Percentiles rank a stretch among this genome's conserved stretches.
Conservation (phyloP, 2,797 vertebrate genomes). For the Falco rusticolus region DNA sequence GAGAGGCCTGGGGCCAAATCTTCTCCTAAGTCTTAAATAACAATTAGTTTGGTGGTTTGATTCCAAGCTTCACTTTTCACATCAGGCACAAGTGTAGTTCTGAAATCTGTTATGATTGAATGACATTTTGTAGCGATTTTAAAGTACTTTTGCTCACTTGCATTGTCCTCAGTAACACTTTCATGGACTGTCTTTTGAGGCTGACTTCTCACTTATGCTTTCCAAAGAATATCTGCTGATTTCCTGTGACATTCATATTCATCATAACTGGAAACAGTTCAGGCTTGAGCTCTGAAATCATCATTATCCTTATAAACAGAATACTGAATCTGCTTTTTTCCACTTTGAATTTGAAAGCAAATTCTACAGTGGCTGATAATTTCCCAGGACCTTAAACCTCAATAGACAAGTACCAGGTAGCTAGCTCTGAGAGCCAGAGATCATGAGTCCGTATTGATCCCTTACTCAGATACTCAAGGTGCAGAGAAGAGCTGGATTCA, state of each 20-base stretch:
- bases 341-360: not conserved
- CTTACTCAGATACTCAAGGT: not conserved
- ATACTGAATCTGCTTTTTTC: not conserved
- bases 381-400: not conserved
- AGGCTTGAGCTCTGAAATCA: constrained; percentile 3
- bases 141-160: not conserved
- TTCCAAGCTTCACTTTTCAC: not conserved
- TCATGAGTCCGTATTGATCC: not conserved
- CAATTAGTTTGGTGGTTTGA: not conserved
- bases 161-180: not conserved
- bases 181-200: constrained; percentile 10
- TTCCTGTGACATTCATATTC: not conserved
- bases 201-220: constrained; percentile 1
- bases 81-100: not conserved
- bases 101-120: constrained; percentile 2
- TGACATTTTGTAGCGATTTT: constrained; percentile 18
- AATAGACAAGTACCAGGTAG: not conserved
- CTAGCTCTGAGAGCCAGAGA: not conserved
- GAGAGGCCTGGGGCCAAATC: not conserved
- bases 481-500: not conserved
- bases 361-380: not conserved
- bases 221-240: not conserved
- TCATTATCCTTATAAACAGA: not conserved
- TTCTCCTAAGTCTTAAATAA: not conserved
- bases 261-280: constrained; percentile 3